Evolutionary conservation across 2,113 vertebrate species (phyloP).

Genomic region (Mormyrus iriodes): DNA sequence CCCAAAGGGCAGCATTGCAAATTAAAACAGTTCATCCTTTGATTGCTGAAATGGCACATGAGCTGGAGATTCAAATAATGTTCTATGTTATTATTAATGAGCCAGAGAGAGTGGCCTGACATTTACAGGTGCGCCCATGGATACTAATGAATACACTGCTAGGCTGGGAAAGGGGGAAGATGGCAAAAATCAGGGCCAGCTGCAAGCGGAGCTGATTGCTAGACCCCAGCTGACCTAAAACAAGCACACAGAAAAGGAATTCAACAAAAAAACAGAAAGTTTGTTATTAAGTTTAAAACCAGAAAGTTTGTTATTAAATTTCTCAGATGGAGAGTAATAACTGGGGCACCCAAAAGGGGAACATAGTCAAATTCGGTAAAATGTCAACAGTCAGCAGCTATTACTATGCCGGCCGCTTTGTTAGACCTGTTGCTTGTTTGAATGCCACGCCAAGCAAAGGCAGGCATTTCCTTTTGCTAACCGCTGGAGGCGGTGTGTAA

Average conservation of each 20-base stretch:
- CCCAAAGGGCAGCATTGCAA: slow-evolving; percentile 57
- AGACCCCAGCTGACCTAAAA: slow-evolving; percentile 16
- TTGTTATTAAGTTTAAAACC: neutral
- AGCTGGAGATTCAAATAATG: slow-evolving; percentile 53
- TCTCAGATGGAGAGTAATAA: neutral
- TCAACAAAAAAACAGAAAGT: neutral
- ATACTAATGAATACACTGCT: slow-evolving; percentile 55
- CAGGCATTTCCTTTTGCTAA: neutral
- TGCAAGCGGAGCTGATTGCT: neutral
- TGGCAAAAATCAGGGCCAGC: neutral
- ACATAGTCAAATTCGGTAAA: neutral
- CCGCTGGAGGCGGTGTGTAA: neutral
- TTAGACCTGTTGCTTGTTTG: neutral
- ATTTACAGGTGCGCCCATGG: slow-evolving; percentile 56
- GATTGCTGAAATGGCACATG: slow-evolving; percentile 62
- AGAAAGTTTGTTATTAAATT: neutral
- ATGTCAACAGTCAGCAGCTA: neutral
- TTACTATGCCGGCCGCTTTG: neutral
- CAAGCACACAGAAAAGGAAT: neutral
- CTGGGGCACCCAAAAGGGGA: neutral
- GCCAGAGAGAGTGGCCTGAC: slow-evolving; percentile 53
- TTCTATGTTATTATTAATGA: slow-evolving; percentile 65
- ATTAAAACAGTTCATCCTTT: slow-evolving; percentile 57
- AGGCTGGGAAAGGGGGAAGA: neutral
- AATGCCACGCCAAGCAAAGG: neutral